Conservation (phyloP, 2,113 vertebrate genomes). For the Cyphomyrus plagiostoma region DNA sequence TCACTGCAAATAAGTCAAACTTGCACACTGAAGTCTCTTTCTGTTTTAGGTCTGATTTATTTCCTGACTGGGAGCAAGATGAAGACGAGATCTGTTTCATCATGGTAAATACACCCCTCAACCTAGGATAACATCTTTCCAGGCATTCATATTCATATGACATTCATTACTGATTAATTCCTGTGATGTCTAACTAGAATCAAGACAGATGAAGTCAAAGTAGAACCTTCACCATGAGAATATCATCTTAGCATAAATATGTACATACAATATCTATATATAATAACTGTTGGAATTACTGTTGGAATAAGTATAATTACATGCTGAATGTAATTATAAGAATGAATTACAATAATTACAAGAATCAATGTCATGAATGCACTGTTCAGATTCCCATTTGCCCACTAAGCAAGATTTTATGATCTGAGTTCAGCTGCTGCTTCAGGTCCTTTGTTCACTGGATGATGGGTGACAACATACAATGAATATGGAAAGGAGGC, state of each 20-base stretch:
- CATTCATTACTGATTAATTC: neutral
- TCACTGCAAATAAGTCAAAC: neutral
- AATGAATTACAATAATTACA: too few relatives aligned
- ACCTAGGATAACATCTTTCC: neutral
- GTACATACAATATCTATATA: neutral
- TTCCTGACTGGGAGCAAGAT: constrained; percentile 3
- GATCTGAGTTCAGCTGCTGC: neutral
- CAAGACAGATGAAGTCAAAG: neutral
- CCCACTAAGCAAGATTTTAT: neutral
- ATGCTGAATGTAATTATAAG: too few relatives aligned
- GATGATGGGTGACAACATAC: neutral
- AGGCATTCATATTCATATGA: neutral
- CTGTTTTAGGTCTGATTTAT: constrained; percentile 17
- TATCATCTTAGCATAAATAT: neutral
- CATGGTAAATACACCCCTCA: constrained; percentile 11
- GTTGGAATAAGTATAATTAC: neutral
- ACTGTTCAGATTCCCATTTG: neutral
- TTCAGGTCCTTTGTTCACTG: neutral
- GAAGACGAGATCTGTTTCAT: constrained; percentile 19
- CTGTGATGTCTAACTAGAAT: neutral
- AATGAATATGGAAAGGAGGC: neutral
- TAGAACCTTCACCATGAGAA: neutral
- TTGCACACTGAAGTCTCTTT: neutral
- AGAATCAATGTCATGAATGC: neutral
- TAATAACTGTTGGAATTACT: neutral